A percentile compares a stretch with the other conserved stretches of the same genome.
Conservation (phyloP, 1,140 invertebrate genomes). For the Nixonia krombeini region DNA sequence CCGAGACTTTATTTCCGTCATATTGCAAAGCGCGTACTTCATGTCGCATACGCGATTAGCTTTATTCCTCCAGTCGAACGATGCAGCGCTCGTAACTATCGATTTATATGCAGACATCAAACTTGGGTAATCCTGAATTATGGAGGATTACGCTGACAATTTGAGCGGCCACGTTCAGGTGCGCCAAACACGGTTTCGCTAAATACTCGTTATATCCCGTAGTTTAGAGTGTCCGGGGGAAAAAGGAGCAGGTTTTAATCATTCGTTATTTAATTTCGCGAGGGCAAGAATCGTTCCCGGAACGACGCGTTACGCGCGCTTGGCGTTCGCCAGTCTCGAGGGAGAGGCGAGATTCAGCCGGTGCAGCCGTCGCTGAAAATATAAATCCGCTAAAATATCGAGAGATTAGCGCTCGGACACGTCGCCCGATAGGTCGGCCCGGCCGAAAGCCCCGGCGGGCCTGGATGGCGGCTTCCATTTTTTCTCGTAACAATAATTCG, state of each 20-base stretch:
- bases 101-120: conserved; percentile 52
- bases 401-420: conserved; percentile 66
- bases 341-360: conserved; percentile 15
- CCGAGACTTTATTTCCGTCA: no score
- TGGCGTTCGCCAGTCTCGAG: conserved; percentile 4
- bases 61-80: no score
- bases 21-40: no score
- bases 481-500: conserved; percentile 72
- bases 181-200: conserved; percentile 35
- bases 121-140: conserved; percentile 69
- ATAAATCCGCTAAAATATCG: conserved; percentile 71
- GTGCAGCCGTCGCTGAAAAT: conserved; percentile 53
- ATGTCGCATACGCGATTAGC: no score
- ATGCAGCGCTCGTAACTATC: conserved; percentile 8
- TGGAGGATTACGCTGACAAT: conserved; percentile 68
- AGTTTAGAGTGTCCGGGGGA: no score
- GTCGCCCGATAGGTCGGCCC: conserved; percentile 51
- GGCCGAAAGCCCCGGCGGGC: conserved; percentile 39
- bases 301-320: no score
- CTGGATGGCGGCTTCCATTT: conserved; percentile 50
- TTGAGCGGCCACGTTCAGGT: conserved; percentile 66
- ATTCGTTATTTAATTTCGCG: no score
- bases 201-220: no score
- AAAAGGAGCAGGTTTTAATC: no score
- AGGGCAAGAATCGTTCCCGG: no score